Evolutionary conservation across 2,113 vertebrate species (phyloP), one percentile per base, ranked within the genome.

Genomic region (Lagopus muta): DNA sequence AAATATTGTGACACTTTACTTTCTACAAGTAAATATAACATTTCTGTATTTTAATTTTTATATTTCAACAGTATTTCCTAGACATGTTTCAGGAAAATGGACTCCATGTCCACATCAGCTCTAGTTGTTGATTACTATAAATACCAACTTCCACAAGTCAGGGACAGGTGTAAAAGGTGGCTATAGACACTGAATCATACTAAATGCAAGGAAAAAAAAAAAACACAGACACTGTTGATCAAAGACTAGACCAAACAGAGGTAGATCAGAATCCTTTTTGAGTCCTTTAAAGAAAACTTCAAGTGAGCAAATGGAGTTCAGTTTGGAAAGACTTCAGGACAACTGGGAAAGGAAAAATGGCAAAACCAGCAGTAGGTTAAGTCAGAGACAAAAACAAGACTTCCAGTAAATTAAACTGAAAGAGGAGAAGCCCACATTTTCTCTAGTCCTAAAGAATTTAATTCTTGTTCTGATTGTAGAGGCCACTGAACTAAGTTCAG

Each of bases 301-400:
- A 88, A 71, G 8, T 70, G 30, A 55, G 28, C 60, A 88, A 71
- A 74, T 15, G 79, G 24, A 80, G 36, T 21, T 80, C 30, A 11
- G n/a, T 88, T 88, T 81, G 90, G 28, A 88, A 47, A 79, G 19
- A 45, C 40, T 95, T 86, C 52, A 71, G 36, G 55, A 83, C 79
- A 86, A 32, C 25, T 83, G 36, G 27, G 75, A 88, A n/a, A 82
- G 7, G 11, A 60, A 91, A 92, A 90, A 67, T 22, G 5, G 55
- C n/a, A 91, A 88, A 95, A 73, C 10, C 10, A 84, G 36, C 48
- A 82, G 48, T 5, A 92, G 66, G 32, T 27, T 25, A 74, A 81
- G 42, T 70, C 36, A 92, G 71, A 87, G 8, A 72, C 42, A 28
- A 77, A 85, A 92, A 66, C 13, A 71, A 30, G 62, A 85, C 58